These are phyloP conservation scores for Urophycis tenuis DNA, from an alignment of 2,797 vertebrate genomes.

Conservation along the genomic window DNA sequence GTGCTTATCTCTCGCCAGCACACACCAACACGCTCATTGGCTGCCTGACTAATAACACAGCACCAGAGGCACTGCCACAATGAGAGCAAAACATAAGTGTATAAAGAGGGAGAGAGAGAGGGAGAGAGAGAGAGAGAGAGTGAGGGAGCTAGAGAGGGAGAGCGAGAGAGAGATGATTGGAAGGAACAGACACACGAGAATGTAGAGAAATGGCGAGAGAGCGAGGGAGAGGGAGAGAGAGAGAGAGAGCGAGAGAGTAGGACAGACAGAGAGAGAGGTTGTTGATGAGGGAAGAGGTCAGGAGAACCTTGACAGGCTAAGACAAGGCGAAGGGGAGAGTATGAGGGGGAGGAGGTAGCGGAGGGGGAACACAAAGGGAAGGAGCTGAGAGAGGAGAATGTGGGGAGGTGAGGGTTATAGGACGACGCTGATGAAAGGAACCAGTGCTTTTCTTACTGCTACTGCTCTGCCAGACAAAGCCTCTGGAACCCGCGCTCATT, in stretches of 20 bases:
- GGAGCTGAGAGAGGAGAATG: slow-evolving; percentile 55
- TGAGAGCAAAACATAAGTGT: slow-evolving; percentile 25
- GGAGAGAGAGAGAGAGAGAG: slow-evolving; percentile 23
- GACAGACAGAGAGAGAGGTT: slow-evolving; percentile 38
- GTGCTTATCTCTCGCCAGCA: slow-evolving; percentile 74
- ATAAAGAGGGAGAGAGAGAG: slow-evolving; percentile 22
- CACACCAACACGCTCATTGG: slow-evolving; percentile 69
- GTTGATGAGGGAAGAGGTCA: slow-evolving; percentile 7
- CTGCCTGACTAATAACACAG: slow-evolving; percentile 74
- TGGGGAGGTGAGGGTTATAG: slow-evolving; percentile 57
- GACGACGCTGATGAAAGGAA: slow-evolving; percentile 63
- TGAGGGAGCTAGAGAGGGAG: slow-evolving; percentile 26
- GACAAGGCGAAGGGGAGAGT: not conserved
- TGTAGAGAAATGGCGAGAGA: slow-evolving; percentile 17
- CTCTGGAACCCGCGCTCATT: slow-evolving; percentile 56
- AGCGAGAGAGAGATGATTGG: slow-evolving; percentile 30
- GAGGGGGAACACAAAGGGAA: slow-evolving; percentile 24
- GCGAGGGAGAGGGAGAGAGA: slow-evolving; percentile 24
- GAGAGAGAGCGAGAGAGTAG: slow-evolving; percentile 30
- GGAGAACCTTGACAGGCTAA: slow-evolving; percentile 8
- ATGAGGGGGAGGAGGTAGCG: not conserved
- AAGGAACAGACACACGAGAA: slow-evolving; percentile 35
- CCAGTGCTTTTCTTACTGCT: slow-evolving; percentile 54
- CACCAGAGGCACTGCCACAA: slow-evolving; percentile 38
- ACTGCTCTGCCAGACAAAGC: slow-evolving; percentile 57